phyloP scores from a whole-genome alignment of 2,797 vertebrate genomes.

The Mormyrus proboscirostris region DNA sequence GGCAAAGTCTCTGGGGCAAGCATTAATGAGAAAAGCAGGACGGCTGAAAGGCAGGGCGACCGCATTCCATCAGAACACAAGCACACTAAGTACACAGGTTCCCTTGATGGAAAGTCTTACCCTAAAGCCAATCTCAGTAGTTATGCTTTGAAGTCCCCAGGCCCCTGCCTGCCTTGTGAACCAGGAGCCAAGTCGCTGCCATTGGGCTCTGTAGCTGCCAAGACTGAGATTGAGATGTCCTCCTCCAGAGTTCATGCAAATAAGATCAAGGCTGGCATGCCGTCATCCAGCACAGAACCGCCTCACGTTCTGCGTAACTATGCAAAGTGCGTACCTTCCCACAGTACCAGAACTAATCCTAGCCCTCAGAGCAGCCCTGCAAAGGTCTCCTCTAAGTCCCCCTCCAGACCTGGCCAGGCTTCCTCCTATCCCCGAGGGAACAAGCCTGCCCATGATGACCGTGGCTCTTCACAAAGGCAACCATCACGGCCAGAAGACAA shows the following conservation, averaged over 20 bases:
- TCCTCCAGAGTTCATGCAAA: constrained; percentile 51
- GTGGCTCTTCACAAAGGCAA: constrained; percentile 49
- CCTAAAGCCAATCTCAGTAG: constrained; percentile 49
- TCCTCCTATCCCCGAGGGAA: constrained; percentile 49
- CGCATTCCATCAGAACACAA: constrained; percentile 55
- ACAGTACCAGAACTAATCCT: constrained; percentile 47
- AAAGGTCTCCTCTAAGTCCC: background rate
- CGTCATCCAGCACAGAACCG: constrained; percentile 48
- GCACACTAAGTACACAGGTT: constrained; percentile 57
- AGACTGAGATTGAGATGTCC: constrained; percentile 45
- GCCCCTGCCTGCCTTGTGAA: constrained; percentile 54
- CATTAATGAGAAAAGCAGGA: constrained; percentile 52
- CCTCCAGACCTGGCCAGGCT: constrained; percentile 33
- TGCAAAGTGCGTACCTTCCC: constrained; percentile 49
- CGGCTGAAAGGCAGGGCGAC: constrained; percentile 50
- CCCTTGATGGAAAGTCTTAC: constrained; percentile 55
- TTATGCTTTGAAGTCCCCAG: constrained; percentile 69
- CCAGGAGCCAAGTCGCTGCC: constrained; percentile 57
- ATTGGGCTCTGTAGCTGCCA: constrained; percentile 54
- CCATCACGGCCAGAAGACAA: constrained; percentile 66
- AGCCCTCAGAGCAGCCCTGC: constrained; percentile 15
- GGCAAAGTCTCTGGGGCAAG: constrained; percentile 31
- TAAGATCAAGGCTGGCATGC: constrained; percentile 46
- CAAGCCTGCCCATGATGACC: constrained; percentile 46
- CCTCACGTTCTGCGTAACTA: constrained; percentile 40